Evolutionary conservation across 2,113 vertebrate genomes (phyloP).

Genomic region (Arenaria interpres): DNA sequence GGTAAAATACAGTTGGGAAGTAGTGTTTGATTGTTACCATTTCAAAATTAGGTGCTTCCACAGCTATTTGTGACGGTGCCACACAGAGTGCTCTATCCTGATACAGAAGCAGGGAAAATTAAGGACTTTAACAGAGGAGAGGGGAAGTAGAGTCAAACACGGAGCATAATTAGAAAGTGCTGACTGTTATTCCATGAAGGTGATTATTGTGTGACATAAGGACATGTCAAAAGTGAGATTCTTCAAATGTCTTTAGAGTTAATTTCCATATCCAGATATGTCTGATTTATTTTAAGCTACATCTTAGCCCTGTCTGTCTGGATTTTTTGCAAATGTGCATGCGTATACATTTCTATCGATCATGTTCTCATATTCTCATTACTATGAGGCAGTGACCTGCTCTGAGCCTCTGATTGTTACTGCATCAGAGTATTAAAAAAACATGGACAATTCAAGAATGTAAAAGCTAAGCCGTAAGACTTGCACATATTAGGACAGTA

Average conservation of each 20-base stretch:
- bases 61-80: not conserved
- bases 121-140: not conserved
- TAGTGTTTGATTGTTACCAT: not conserved
- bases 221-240: not conserved
- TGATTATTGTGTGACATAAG: not conserved
- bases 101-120: not conserved
- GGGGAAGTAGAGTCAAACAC: not conserved
- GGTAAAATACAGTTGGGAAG: not conserved
- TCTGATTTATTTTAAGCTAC: not conserved
- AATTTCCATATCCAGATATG: not conserved
- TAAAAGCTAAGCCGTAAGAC: not conserved
- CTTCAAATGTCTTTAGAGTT: not conserved
- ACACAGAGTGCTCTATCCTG: not conserved
- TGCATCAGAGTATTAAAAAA: not conserved
- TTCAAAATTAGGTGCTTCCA: not conserved
- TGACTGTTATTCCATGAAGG: not conserved
- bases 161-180: not conserved
- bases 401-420: not conserved
- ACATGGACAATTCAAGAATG: not conserved
- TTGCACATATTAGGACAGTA: not conserved
- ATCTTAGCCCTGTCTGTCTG: not conserved
- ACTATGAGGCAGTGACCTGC: not conserved
- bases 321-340: not conserved
- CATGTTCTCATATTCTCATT: not conserved
- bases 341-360: rapidly evolving